Conservation (phyloP, 1,140 invertebrate species). For the Phymorhynchus buccinoides region DNA sequence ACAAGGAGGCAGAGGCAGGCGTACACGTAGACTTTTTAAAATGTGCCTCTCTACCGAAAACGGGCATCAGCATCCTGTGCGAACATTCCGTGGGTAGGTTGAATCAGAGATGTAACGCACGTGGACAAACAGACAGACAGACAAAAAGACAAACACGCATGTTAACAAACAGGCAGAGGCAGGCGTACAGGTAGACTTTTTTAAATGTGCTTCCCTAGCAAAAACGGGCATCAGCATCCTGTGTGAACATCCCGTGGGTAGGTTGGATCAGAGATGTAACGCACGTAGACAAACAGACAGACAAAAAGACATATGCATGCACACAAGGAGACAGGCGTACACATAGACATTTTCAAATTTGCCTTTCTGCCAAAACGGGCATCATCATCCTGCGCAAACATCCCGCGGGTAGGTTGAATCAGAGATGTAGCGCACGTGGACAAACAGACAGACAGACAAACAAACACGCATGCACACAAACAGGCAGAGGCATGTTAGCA, state of each 20-base stretch:
- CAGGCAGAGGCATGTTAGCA: background rate
- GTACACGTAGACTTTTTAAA: too few relatives aligned
- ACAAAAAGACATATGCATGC: background rate
- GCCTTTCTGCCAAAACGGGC: conserved; percentile 38
- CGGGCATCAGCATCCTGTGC: too few relatives aligned
- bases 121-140: background rate
- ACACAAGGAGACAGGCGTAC: background rate
- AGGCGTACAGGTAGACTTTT: background rate
- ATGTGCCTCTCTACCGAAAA: conserved; percentile 40
- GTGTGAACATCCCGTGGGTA: too few relatives aligned
- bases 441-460: background rate
- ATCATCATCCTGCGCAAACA: too few relatives aligned
- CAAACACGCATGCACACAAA: background rate
- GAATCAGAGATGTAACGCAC: background rate
- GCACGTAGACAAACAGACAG: background rate
- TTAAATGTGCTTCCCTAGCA: conserved; percentile 38
- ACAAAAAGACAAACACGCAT: background rate
- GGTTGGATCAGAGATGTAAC: background rate
- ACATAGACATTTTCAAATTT: too few relatives aligned
- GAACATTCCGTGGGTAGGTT: background rate
- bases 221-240: too few relatives aligned
- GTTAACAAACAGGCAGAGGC: background rate
- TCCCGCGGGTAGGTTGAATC: background rate
- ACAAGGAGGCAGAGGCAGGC: background rate
- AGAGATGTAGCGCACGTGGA: background rate